Evolutionary conservation across 2,888 invertebrate species (phyloP).

Genomic region (Galerucella calmariensis): DNA sequence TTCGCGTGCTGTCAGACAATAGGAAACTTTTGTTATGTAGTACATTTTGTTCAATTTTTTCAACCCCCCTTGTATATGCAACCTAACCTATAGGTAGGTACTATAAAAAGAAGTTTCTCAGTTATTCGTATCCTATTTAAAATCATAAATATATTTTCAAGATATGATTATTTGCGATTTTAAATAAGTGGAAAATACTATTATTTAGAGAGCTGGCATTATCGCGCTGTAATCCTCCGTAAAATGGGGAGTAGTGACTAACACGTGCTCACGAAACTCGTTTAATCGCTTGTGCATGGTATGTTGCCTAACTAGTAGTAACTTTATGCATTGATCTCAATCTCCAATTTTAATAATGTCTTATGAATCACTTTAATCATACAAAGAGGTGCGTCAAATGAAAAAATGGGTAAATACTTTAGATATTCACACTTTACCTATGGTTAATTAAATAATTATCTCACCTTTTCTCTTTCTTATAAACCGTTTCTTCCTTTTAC

Average conservation of each 20-base stretch:
- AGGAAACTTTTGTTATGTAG: too few species aligned
- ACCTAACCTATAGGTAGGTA: too few species aligned
- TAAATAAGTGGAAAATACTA: background rate
- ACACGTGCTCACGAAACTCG: slow-evolving; percentile 4
- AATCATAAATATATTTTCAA: too few species aligned
- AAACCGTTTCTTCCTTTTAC: slow-evolving; percentile 47
- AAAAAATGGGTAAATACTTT: background rate
- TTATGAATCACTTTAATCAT: background rate
- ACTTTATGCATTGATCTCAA: background rate
- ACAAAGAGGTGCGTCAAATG: background rate
- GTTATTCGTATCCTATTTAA: too few species aligned
- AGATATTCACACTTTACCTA: too few species aligned
- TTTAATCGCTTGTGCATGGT: background rate
- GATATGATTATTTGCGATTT: too few species aligned
- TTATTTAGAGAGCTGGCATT: slow-evolving; percentile 1
- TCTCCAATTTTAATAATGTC: background rate
- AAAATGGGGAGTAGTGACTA: slow-evolving; percentile 17
- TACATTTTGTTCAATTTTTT: too few species aligned
- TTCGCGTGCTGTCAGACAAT: too few species aligned
- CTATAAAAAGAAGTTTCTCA: too few species aligned
- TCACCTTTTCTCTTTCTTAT: slow-evolving; percentile 52
- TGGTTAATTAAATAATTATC: background rate
- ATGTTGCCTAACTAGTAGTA: slow-evolving; percentile 13
- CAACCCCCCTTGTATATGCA: too few species aligned
- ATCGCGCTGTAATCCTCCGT: background rate